Evolutionary conservation across 2,797 vertebrate genomes (phyloP).

Genomic region (Anguilla marmorata): DNA sequence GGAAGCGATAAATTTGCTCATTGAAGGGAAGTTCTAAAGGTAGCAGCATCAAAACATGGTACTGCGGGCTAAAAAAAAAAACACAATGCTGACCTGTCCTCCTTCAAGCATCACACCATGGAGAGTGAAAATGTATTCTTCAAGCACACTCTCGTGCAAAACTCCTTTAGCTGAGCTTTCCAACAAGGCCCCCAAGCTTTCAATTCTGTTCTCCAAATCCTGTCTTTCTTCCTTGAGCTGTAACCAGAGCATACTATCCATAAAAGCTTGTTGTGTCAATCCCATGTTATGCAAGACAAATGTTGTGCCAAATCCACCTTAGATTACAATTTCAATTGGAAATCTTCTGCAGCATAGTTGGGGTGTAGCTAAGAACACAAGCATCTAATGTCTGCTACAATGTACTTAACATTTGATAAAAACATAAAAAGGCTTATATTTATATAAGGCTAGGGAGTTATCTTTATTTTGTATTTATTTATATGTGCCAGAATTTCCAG

Average conservation of each 20-base stretch:
- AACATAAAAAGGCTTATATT: background rate
- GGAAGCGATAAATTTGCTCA: background rate
- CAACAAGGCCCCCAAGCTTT: conserved; percentile 15
- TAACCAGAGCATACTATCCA: conserved; percentile 10
- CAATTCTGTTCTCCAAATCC: conserved; percentile 14
- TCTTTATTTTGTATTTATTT: background rate
- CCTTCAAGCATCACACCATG: conserved; percentile 36
- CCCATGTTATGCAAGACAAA: background rate
- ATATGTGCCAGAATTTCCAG: background rate
- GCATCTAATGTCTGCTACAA: background rate
- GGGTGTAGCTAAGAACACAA: background rate
- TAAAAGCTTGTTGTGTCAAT: background rate
- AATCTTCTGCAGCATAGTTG: background rate
- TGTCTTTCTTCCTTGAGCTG: conserved; percentile 37
- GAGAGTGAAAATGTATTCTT: conserved; percentile 33
- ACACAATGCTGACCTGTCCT: conserved; percentile 26
- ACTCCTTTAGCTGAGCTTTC: conserved; percentile 41
- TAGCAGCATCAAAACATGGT: background rate
- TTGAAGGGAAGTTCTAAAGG: background rate
- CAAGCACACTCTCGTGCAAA: conserved; percentile 32
- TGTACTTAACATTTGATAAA: background rate
- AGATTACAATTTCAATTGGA: background rate
- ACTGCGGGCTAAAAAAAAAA: background rate
- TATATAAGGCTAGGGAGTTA: background rate
- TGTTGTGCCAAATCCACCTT: background rate